These are phyloP conservation scores for Lithobates pipiens DNA, from an alignment of 2,797 vertebrate genomes.

Conservation along the genomic window DNA sequence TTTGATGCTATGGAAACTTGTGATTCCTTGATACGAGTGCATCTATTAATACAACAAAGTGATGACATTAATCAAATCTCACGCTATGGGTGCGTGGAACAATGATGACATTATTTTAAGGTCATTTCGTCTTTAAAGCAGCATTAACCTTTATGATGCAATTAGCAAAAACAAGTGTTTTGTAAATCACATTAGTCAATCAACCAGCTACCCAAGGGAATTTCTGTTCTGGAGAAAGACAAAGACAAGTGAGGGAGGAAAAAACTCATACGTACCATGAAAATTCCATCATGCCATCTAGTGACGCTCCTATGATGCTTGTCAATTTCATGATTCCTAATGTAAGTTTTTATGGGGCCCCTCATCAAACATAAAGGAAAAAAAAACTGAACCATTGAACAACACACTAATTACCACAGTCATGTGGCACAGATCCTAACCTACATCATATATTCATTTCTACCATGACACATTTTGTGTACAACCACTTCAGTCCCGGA, in stretches of 20 bases:
- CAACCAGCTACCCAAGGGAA: constrained; percentile 5
- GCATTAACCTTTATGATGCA: constrained; percentile 51
- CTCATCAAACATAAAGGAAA: too few relatives aligned
- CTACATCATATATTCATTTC: too few relatives aligned
- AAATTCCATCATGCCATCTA: constrained; percentile 1
- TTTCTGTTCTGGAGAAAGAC: background rate
- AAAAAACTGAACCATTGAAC: too few relatives aligned
- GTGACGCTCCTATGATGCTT: background rate
- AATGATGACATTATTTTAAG: constrained; percentile 16
- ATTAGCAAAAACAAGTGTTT: constrained; percentile 39
- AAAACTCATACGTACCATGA: background rate
- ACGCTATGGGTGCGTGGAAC: background rate
- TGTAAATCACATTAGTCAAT: constrained; percentile 50
- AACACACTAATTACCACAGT: too few relatives aligned
- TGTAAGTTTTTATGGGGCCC: too few relatives aligned
- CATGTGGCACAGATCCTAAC: too few relatives aligned
- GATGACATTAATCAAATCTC: constrained; percentile 12
- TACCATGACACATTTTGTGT: too few relatives aligned
- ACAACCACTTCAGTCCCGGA: too few relatives aligned
- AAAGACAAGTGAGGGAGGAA: background rate
- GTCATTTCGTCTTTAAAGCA: constrained; percentile 36
- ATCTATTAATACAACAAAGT: background rate
- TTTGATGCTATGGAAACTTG: too few relatives aligned
- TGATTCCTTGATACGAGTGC: background rate
- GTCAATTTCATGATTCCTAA: too few relatives aligned